These are phyloP conservation scores for Ctenopoma multispine DNA, from an alignment of 2,797 vertebrate species.

Conservation along the genomic window DNA sequence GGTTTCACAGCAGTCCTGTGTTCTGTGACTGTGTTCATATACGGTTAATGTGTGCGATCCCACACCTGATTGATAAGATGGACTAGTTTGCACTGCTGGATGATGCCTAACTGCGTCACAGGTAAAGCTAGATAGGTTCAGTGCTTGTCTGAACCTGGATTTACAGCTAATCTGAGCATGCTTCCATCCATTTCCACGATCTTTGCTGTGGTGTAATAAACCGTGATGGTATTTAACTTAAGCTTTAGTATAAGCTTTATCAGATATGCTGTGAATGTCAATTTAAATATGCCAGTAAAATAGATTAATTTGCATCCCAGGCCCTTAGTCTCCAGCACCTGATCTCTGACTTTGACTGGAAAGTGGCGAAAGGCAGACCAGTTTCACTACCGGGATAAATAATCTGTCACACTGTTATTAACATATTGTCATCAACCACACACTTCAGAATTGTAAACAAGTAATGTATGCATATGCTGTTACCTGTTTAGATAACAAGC, in stretches of 20 bases:
- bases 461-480: constrained; percentile 51
- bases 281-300: background rate
- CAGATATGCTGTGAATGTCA: background rate
- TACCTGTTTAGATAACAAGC: constrained; percentile 59
- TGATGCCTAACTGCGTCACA: background rate
- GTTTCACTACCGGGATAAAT: constrained; percentile 17
- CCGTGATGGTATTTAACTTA: background rate
- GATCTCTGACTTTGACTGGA: constrained; percentile 26
- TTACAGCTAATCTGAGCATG: background rate
- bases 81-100: background rate
- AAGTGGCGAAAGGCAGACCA: constrained; percentile 21
- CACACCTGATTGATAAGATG: too few species aligned
- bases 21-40: too few species aligned
- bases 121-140: too few species aligned
- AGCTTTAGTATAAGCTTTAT: background rate
- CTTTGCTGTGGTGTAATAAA: background rate
- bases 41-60: too few species aligned
- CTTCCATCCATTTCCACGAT: background rate
- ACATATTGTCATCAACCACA: constrained; percentile 19
- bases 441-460: constrained; percentile 17
- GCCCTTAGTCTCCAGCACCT: background rate
- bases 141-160: background rate
- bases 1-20: too few species aligned
- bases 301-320: too few species aligned
- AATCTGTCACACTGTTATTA: constrained; percentile 11